Evolutionary conservation across 1,140 invertebrate genomes (phyloP).

Genomic region (Sarcophaga peregrina): DNA sequence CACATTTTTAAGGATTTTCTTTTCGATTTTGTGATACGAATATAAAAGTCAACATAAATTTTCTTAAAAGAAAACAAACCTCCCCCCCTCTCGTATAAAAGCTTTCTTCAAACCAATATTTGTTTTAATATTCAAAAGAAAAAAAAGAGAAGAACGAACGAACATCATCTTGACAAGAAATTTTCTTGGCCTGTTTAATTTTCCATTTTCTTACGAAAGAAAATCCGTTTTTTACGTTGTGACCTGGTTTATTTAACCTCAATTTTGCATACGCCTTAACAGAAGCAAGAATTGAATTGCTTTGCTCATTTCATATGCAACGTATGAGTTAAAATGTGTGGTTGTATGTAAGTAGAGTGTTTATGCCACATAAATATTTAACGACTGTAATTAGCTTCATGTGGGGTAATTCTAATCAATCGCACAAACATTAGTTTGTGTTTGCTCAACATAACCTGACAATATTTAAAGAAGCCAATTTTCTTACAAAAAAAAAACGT

Average conservation of each 20-base stretch:
- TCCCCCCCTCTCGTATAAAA: too few species aligned
- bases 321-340: background rate
- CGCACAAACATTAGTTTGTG: too few species aligned
- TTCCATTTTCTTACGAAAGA: background rate
- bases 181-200: background rate
- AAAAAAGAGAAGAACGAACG: too few species aligned
- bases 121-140: background rate
- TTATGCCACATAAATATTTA: too few species aligned
- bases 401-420: too few species aligned
- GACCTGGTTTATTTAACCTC: conserved; percentile 31
- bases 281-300: background rate
- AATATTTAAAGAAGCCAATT: too few species aligned
- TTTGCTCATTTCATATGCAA: background rate
- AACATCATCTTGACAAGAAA: background rate
- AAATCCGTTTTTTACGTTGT: background rate
- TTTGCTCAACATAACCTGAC: too few species aligned
- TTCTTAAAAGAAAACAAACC: background rate
- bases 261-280: background rate
- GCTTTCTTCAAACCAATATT: too few species aligned
- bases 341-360: too few species aligned
- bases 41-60: background rate
- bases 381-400: too few species aligned
- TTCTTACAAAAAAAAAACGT: too few species aligned
- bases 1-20: too few species aligned
- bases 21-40: background rate